phyloP scores from a whole-genome alignment of 2,888 invertebrate genomes.

The Itoplectis maculator region DNA sequence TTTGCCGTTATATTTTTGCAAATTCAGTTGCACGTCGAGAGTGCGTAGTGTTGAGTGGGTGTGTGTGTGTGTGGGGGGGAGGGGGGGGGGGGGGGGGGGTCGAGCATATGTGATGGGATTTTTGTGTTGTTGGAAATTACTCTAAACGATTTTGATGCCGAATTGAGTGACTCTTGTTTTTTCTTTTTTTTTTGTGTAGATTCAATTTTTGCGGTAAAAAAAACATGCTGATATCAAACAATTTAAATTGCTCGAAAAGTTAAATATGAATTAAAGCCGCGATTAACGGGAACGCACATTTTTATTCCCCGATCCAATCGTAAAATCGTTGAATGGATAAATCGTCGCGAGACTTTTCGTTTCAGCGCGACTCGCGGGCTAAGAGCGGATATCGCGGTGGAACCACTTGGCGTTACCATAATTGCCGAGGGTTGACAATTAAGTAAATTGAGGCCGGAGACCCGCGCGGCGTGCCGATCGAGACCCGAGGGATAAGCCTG shows the following conservation, averaged over 20 bases:
- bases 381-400: neutral
- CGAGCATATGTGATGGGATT: no score
- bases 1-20: neutral
- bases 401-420: constrained; percentile 23
- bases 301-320: neutral
- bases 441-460: constrained; percentile 12
- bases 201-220: no score
- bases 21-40: no score
- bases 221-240: neutral
- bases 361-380: neutral
- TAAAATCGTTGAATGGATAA: neutral
- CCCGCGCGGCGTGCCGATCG: neutral
- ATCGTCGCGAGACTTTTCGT: neutral
- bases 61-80: no score
- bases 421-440: constrained; percentile 30
- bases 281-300: neutral
- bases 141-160: no score
- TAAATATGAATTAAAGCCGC: neutral
- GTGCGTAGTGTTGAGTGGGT: no score
- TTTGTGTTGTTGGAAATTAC: no score
- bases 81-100: no score
- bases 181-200: no score
- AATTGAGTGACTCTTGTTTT: no score
- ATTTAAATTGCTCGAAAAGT: neutral
- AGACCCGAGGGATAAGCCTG: constrained; percentile 2